These are phyloP conservation scores for Siphonodentalium dalli DNA, from an alignment of 2,888 invertebrate genomes.

Conservation along the genomic window DNA sequence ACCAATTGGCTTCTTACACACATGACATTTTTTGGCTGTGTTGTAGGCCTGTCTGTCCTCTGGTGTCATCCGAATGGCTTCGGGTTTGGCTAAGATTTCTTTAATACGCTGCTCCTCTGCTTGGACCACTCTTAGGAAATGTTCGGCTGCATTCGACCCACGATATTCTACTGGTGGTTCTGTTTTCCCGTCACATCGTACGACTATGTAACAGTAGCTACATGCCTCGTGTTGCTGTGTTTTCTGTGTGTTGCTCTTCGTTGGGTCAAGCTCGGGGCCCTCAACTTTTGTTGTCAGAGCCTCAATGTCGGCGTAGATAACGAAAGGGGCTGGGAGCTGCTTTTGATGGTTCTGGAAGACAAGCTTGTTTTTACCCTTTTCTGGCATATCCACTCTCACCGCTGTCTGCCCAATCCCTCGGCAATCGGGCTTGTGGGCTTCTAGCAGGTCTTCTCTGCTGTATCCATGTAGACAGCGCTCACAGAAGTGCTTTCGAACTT, in stretches of 20 bases:
- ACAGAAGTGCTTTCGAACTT: conserved; percentile 12
- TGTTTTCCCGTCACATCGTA: conserved; percentile 3
- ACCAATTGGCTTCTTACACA: conserved; percentile 3
- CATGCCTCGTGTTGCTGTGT: conserved; percentile 8
- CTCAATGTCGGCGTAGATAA: conserved; percentile 30
- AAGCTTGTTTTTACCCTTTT: conserved; percentile 16
- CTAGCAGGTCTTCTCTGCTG: conserved; percentile 12
- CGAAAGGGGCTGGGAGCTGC: conserved; percentile 12
- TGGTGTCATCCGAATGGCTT: not conserved
- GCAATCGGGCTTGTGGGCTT: conserved; percentile 20
- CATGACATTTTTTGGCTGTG: conserved; percentile 10
- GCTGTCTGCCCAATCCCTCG: conserved; percentile 9
- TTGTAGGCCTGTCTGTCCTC: conserved; percentile 4
- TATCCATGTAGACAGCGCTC: conserved; percentile 20
- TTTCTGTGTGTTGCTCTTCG: conserved; percentile 14
- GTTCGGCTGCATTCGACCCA: conserved; percentile 6
- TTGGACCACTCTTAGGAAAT: conserved; percentile 4
- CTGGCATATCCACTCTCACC: conserved; percentile 16
- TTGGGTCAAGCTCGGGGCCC: conserved; percentile 10
- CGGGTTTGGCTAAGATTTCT: conserved; percentile 1
- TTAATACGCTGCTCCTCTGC: conserved; percentile 2
- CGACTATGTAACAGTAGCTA: conserved; percentile 15
- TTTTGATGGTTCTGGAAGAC: conserved; percentile 19
- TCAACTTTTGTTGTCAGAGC: conserved; percentile 5
- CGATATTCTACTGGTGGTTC: conserved; percentile 9